Evolutionary conservation across 2,797 vertebrate species (phyloP).

Genomic region (Tachyglossus aculeatus): DNA sequence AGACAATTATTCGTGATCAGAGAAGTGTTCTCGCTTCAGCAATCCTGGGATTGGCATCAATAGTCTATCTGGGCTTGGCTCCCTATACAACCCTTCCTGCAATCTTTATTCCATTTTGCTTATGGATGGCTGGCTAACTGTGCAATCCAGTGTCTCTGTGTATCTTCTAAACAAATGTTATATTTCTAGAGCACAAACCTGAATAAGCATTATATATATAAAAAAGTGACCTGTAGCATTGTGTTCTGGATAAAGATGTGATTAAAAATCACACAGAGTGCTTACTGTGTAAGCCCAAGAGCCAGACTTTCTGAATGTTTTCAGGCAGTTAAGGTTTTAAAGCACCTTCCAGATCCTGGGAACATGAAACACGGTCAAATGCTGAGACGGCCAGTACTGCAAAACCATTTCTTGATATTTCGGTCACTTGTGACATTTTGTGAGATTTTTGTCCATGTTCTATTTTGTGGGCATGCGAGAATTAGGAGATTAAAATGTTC

Average conservation of each 20-base stretch:
- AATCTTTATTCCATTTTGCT: conserved; percentile 83
- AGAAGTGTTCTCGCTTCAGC: conserved; percentile 83
- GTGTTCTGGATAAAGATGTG: conserved; percentile 56
- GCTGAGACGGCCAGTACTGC: background rate
- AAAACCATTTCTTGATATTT: background rate
- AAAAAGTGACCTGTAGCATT: conserved; percentile 45
- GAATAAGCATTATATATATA: conserved; percentile 8
- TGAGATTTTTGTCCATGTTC: background rate
- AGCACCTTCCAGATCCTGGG: conserved; percentile 17
- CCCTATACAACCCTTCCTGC: conserved; percentile 79
- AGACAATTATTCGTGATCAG: conserved; percentile 90
- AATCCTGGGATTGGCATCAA: conserved; percentile 76
- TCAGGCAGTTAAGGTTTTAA: conserved; percentile 30
- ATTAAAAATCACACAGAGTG: conserved; percentile 46
- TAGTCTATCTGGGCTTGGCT: conserved; percentile 80
- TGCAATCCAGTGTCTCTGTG: background rate
- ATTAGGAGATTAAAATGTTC: background rate
- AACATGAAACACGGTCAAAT: background rate
- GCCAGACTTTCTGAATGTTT: conserved; percentile 60
- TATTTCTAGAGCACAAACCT: conserved; percentile 69
- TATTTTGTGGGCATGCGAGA: conserved; percentile 13
- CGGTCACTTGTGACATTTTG: background rate
- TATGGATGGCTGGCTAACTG: conserved; percentile 94
- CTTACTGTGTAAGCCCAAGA: conserved; percentile 75
- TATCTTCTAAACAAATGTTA: conserved; percentile 62